Evolutionary conservation across 2,888 invertebrate species (phyloP).

Genomic region (Lingula anatina): DNA sequence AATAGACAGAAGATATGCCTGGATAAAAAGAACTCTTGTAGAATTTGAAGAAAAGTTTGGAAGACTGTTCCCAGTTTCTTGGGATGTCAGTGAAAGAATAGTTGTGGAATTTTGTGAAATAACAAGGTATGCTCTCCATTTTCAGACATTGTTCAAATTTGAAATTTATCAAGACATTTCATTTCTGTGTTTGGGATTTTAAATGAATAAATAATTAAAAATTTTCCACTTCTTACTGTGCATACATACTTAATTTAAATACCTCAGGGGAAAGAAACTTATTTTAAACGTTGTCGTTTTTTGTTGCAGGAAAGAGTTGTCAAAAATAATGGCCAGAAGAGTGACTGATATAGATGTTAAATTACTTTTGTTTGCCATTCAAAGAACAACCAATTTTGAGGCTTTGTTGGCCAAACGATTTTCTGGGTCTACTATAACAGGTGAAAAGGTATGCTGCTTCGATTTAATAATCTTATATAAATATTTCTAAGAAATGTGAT

Average conservation of each 20-base stretch:
- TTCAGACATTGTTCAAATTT: too few species aligned
- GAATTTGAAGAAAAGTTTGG: constrained; percentile 90
- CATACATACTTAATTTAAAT: too few species aligned
- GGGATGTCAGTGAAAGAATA: constrained; percentile 92
- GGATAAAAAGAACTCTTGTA: constrained; percentile 90
- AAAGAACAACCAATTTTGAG: constrained; percentile 91
- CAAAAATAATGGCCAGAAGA: constrained; percentile 75
- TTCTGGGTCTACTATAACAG: constrained; percentile 60
- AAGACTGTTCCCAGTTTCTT: constrained; percentile 80
- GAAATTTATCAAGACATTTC: too few species aligned
- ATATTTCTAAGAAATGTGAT: background rate
- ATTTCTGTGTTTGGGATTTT: background rate
- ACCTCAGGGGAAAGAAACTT: too few species aligned
- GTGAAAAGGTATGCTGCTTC: constrained; percentile 22
- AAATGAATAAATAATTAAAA: background rate
- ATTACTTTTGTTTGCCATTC: constrained; percentile 85
- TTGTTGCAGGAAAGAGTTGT: constrained; percentile 62
- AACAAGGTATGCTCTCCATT: constrained; percentile 47
- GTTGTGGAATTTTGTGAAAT: constrained; percentile 82
- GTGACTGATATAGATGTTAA: constrained; percentile 80
- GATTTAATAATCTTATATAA: background rate
- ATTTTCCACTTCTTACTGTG: background rate
- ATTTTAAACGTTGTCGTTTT: background rate
- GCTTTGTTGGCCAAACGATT: constrained; percentile 83
- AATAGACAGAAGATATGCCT: constrained; percentile 66